Base-by-base conservation (phyloP, 1,140 invertebrate species). In the Saxidomus purpurata region DNA sequence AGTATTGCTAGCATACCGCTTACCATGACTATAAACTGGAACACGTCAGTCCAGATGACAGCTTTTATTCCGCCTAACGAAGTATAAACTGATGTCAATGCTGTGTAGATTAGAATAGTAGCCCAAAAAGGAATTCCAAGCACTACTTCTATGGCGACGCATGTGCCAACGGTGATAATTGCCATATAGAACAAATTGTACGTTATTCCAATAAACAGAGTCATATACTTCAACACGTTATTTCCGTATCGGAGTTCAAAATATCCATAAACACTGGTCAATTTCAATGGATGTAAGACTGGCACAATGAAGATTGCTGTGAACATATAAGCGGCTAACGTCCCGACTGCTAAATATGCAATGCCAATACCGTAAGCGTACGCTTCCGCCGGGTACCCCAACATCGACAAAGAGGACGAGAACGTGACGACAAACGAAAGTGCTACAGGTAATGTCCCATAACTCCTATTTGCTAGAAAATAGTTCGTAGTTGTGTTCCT, bases 341-440 rank as follows among this genome's bases (percentile, higher is more conserved):
- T 34, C 6, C 76, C 49, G 15, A 80, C 40, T 1, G 9, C 49
- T 17, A 28, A 36, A 19, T 40, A 52, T 25, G 49, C 22, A 34
- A 40, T 40, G 1, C 17, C 17, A 19, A 80, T 52, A 13, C 76
- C 76, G 28, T 52, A 55, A 25, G 49, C 76, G 34, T 52, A 80
- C 1, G 43, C 43, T 34, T 80, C 76, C 25, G 76, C 76, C 0
- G 76, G 76, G 28, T 28, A 52, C 34, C 43, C 49, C 13, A 80
- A 17, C 31, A 80, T 34, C 31, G 6, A 8, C 13, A 80, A 40
- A 17, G 43, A 80, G 19, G 76, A 80, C 31, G 9, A n/a, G 19
- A 52, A 80, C 22, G 76, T 80, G 9, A 80, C 77, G 1, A 87
- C 59, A 17, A 87, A 77, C 0, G 84, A 87, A 17, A 87, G 40